Percentiles rank a stretch among this genome's conserved stretches.
Conservation (phyloP, 1,140 invertebrate genomes). For the Drosophila micromelanica region DNA sequence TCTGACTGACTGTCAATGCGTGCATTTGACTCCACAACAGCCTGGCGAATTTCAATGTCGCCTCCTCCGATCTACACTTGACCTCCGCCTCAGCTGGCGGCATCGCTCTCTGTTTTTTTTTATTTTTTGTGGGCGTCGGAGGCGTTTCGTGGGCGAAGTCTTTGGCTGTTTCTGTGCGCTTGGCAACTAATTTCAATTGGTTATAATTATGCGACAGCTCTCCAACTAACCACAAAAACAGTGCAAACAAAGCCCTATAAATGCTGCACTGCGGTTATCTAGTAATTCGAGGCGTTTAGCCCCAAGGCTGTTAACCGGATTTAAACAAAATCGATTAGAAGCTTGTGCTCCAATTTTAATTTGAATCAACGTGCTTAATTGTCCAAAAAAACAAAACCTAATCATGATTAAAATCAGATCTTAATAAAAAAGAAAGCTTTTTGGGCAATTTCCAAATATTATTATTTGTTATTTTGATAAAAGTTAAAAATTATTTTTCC, state of each 20-base stretch:
- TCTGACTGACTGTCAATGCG: conserved; percentile 14
- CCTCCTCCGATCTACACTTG: conserved; percentile 51
- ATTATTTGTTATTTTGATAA: too few species aligned
- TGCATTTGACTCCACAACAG: not conserved
- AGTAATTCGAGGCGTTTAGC: conserved; percentile 45
- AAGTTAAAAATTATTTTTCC: too few species aligned
- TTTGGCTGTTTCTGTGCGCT: conserved; percentile 37
- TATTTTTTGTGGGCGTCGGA: conserved; percentile 60
- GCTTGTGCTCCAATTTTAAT: too few species aligned
- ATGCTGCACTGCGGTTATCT: conserved; percentile 37
- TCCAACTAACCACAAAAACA: conserved; percentile 43
- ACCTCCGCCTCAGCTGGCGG: conserved; percentile 47
- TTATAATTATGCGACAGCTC: conserved; percentile 67
- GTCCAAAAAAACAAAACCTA: too few species aligned
- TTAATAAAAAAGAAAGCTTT: too few species aligned
- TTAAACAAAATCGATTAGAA: too few species aligned
- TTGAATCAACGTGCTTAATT: not conserved
- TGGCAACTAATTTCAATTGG: conserved; percentile 67
- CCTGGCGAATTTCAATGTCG: conserved; percentile 60
- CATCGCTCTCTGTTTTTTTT: conserved; percentile 46
- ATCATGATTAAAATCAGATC: too few species aligned
- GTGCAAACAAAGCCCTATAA: conserved; percentile 54
- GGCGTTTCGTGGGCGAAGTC: conserved; percentile 46
- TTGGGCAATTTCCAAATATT: too few species aligned
- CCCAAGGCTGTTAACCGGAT: not conserved